Base-by-base conservation (phyloP, 2,888 invertebrate species). In the Hirudinaria manillensis region DNA sequence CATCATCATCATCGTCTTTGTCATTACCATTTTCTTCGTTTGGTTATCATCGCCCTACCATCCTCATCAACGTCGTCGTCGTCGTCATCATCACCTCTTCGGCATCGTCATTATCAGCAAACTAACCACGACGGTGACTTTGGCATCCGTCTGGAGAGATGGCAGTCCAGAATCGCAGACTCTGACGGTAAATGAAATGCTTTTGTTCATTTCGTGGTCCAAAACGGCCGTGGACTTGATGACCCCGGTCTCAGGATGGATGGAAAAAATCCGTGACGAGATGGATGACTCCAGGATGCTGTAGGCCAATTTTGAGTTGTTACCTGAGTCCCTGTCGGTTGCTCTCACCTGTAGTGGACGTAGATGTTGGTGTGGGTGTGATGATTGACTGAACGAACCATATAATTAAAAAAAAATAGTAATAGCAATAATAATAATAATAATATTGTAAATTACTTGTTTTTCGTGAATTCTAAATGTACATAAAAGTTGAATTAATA, bases 181-280 rank as follows among this genome's bases (percentile, higher is more conserved):
- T 36, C 29, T 76, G 27, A 76, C 75, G 7, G 70, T 34, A 34
- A 76, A 76, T 34, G 38, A 29, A 7, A 76, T 27, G 34, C 70
- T 51, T n/a, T 51, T 38, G 29, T 70, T 34, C 34, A 36, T 70
- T 29, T 76, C 76, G 71, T 70, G 70, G 56, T 76, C 76, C 29
- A 76, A 45, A 7, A 70, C 56, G 36, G 75, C 32, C 4, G 36
- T 66, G 16, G 76, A 65, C 19, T 29, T 66, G 27, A 76, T 45
- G 27, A 71, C 56, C 29, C 76, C 75, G 3, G 74, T 53, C 27
- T 10, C 6, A 24, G 56, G 27, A 21, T 75, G 51, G 10, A 76
- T 71, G 13, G 21, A 29, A 16, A 76, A 36, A 24, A 71, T 66
- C n/a, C 70, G 38, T 2, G 34, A 27, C 16, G 65, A 76, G 32